Evolutionary conservation across 1,140 invertebrate genomes (phyloP).

Genomic region (Pseudoatta argentina): DNA sequence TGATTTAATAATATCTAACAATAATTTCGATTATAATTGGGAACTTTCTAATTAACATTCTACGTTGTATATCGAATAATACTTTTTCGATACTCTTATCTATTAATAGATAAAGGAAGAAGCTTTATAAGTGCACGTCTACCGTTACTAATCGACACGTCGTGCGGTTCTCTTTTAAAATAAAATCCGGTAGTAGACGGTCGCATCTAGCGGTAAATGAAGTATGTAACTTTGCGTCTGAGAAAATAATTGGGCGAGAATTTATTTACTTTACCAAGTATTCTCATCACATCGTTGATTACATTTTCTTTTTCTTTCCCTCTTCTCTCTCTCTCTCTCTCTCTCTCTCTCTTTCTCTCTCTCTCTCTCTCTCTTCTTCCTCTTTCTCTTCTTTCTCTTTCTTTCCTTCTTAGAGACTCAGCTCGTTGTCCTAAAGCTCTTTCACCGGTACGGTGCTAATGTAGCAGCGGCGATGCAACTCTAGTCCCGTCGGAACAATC

Average conservation of each 20-base stretch:
- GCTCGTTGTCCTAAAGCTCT: neutral
- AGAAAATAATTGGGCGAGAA: slow-evolving; percentile 32
- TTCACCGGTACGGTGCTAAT: slow-evolving; percentile 4
- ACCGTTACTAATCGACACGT: neutral
- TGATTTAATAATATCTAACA: neutral
- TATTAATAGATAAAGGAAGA: slow-evolving; percentile 33
- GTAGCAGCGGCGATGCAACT: neutral
- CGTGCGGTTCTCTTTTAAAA: neutral
- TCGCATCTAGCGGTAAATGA: slow-evolving; percentile 12
- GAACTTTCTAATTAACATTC: neutral
- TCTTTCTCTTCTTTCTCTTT: slow-evolving; percentile 1
- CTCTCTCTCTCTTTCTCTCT: neutral
- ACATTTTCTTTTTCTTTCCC: too few relatives aligned
- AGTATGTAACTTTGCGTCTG: slow-evolving; percentile 30
- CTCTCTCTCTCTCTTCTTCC: neutral
- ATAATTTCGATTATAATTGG: neutral
- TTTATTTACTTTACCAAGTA: slow-evolving; percentile 19
- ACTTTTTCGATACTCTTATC: neutral
- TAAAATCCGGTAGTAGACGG: slow-evolving; percentile 34
- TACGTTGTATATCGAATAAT: neutral
- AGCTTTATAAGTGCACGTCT: neutral
- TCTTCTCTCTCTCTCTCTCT: neutral
- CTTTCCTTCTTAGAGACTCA: neutral
- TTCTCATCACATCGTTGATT: neutral
- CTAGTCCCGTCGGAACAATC: neutral